phyloP scores from a whole-genome alignment of 2,888 invertebrate genomes.

The Drosophila imparisetae region DNA sequence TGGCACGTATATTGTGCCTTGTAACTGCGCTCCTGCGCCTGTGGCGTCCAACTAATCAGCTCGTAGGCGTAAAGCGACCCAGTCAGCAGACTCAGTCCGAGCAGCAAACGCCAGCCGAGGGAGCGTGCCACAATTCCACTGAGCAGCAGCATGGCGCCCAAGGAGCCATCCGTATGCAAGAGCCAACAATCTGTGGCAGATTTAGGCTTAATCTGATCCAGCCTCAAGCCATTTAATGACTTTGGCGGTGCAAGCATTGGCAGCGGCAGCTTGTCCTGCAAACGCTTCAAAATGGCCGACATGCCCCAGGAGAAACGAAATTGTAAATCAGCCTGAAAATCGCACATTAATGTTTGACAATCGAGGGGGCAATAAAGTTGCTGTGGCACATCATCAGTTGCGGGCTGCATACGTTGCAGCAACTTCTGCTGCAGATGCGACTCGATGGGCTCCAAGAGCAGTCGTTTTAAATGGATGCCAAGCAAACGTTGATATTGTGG shows the following conservation, averaged over 20 bases:
- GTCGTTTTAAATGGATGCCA: constrained; percentile 94
- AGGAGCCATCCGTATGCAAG: constrained; percentile 94
- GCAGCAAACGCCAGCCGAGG: constrained; percentile 97
- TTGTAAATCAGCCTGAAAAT: constrained; percentile 97
- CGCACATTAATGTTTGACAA: constrained; percentile 97
- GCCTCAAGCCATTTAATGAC: constrained; percentile 61
- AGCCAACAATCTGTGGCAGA: constrained; percentile 86
- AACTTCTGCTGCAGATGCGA: constrained; percentile 92
- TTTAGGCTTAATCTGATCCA: constrained; percentile 39
- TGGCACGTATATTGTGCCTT: constrained; percentile 97
- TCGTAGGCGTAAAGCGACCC: constrained; percentile 97
- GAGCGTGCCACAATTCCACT: constrained; percentile 96
- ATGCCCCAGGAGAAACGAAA: constrained; percentile 98
- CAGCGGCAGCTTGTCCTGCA: constrained; percentile 87
- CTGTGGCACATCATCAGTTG: constrained; percentile 96
- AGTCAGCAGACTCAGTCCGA: constrained; percentile 91
- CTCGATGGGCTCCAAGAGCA: constrained; percentile 92
- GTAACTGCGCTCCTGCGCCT: constrained; percentile 96
- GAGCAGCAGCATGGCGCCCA: constrained; percentile 92
- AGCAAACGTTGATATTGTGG: constrained; percentile 95
- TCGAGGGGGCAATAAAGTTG: constrained; percentile 94
- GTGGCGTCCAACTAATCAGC: constrained; percentile 97
- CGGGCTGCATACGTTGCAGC: constrained; percentile 87
- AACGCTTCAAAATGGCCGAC: constrained; percentile 92
- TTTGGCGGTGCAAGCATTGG: constrained; percentile 16